phyloP scores from a whole-genome alignment of 2,113 vertebrate species.

The Neogobius melanostomus region DNA sequence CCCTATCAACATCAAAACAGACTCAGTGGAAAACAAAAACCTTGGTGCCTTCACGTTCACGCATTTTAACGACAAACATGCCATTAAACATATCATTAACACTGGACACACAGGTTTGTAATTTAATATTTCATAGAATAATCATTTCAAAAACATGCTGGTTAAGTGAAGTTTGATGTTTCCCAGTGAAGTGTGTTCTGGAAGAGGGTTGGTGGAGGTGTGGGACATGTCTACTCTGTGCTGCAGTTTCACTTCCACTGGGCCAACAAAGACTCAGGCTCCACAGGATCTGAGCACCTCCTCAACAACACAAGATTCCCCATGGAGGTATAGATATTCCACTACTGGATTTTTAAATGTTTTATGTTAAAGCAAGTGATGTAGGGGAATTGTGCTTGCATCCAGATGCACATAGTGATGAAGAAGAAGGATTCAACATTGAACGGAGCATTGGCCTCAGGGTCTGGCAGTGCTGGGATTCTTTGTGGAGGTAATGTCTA shows the following conservation, averaged over 20 bases:
- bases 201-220: constrained; percentile 37
- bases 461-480: constrained; percentile 71
- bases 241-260: constrained; percentile 75
- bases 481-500: constrained; percentile 64
- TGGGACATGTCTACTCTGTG: constrained; percentile 51
- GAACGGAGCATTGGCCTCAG: constrained; percentile 23
- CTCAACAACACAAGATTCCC: constrained; percentile 55
- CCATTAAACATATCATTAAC: constrained; percentile 51
- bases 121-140: not conserved
- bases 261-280: constrained; percentile 19
- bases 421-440: constrained; percentile 58
- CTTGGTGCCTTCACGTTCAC: constrained; percentile 42
- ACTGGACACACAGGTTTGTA: constrained; percentile 66
- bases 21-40: not conserved
- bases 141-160: not conserved
- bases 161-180: not conserved
- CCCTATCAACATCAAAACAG: constrained; percentile 55
- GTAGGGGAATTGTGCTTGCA: not conserved
- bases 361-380: not conserved
- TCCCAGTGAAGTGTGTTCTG: constrained; percentile 56
- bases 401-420: constrained; percentile 71
- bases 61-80: constrained; percentile 49
- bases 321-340: constrained; percentile 62
- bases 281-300: constrained; percentile 66
- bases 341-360: too few species aligned